Evolutionary conservation across 2,113 vertebrate species (phyloP).

Genomic region (Turnix velox): DNA sequence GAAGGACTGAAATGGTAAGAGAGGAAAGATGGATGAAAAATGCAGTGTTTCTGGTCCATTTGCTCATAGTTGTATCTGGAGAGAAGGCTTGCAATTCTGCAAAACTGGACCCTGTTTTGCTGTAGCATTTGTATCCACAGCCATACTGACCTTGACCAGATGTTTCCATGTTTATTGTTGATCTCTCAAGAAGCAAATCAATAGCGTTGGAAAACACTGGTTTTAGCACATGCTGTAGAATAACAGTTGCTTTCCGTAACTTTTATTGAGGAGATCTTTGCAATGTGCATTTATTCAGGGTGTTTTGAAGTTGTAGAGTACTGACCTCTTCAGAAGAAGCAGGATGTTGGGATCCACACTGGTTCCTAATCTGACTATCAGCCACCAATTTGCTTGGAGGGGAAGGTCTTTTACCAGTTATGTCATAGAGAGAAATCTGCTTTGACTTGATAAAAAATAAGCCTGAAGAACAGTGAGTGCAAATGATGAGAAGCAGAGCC

Average conservation of each 20-base stretch:
- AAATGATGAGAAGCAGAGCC: conserved; percentile 55
- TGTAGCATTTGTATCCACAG: background rate
- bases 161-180: background rate
- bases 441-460: conserved; percentile 40
- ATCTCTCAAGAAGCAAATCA: background rate
- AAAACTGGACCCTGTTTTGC: background rate
- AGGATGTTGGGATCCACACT: background rate
- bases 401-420: background rate
- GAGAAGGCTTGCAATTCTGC: background rate
- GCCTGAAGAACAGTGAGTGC: background rate
- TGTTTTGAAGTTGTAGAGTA: background rate
- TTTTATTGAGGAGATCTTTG: background rate
- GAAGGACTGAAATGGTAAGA: background rate
- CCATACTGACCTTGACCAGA: background rate
- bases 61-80: background rate
- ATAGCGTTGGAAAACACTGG: background rate
- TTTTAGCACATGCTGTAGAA: background rate
- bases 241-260: conserved; percentile 26
- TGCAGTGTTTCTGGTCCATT: background rate
- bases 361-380: background rate
- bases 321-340: background rate
- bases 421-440: conserved; percentile 6
- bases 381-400: background rate
- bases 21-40: background rate
- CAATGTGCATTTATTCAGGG: background rate